Evolutionary conservation across 2,888 invertebrate species (phyloP).

Genomic region (Lepidonotus clava): DNA sequence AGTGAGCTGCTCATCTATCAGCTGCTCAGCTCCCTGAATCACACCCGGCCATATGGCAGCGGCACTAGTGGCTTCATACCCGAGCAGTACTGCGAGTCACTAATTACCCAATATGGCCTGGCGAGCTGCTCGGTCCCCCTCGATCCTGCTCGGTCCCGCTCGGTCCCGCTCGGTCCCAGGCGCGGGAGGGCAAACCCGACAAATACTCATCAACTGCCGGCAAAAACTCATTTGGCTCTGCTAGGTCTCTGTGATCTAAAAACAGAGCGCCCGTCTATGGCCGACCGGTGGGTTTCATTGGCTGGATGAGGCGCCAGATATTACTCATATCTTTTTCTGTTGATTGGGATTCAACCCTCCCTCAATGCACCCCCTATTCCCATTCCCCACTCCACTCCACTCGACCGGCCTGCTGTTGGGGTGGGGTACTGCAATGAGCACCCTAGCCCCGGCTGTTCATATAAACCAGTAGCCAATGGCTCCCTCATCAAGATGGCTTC

Average conservation of each 20-base stretch:
- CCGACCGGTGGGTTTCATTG: constrained; percentile 14
- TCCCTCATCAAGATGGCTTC: constrained; percentile 14
- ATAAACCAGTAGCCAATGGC: constrained; percentile 38
- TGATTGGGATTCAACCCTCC: not conserved
- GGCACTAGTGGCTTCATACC: constrained; percentile 29
- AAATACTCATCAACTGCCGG: constrained; percentile 18
- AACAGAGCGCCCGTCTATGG: constrained; percentile 17
- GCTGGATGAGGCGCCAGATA: constrained; percentile 22
- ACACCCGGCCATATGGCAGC: constrained; percentile 9
- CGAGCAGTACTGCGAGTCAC: constrained; percentile 1
- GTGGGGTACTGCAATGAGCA: too few species aligned
- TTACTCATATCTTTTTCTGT: constrained; percentile 31
- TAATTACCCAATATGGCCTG: constrained; percentile 39
- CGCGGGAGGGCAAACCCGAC: not conserved
- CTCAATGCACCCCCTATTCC: not conserved
- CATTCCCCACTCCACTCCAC: not conserved
- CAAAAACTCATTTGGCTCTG: constrained; percentile 30
- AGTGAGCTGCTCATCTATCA: constrained; percentile 1
- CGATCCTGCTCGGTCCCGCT: not conserved
- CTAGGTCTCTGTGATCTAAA: not conserved
- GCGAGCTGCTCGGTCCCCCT: not conserved
- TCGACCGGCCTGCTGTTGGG: too few species aligned
- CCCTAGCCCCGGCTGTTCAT: not conserved
- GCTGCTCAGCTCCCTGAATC: constrained; percentile 35
- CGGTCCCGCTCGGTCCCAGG: not conserved